Base-by-base conservation (phyloP, 2,113 vertebrate species). In the Dryoscopus gambensis region DNA sequence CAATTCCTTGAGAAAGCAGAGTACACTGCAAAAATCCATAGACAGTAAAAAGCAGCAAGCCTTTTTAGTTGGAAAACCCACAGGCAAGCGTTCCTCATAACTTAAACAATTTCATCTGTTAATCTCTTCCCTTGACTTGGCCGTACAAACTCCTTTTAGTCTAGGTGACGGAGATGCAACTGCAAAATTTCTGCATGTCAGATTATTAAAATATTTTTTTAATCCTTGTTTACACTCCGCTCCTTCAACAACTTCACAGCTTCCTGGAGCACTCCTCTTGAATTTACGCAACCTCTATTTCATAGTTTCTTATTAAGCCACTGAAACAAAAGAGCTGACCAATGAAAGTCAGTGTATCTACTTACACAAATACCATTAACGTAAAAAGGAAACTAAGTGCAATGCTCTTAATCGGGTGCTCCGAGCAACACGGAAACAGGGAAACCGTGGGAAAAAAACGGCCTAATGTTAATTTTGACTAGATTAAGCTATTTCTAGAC, bases 241-340 rank as follows among this genome's bases (percentile, higher is more conserved):
- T 85, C 44, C 67, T 75, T 69, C n/a, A 88, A 77, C 60, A 37
- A 24, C 50, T 85, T 80, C 49, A 40, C 90, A 74, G 94, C 71
- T 91, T 97, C 86, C 85, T 88, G 57, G 84, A 87, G 40, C 83
- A 52, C 57, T 59, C 75, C 35, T 63, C 73, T 78, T 68, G 83
- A 65, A 71, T 27, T 97, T 93, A 70, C 31, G 44, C 74, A 94
- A 94, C 39, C n/a, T 53, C 75, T 82, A 60, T 94, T 97, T 95
- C 74, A 93, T 69, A 93, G 79, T 87, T 98, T 97, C 94, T 96
- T 96, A 96, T 97, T 84, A 91, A 95, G 76, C 92, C 57, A 60
- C 64, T 92, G 87, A 94, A 95, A 83, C 86, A 97, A 95, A 95
- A 59, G 79, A 67, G 49, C 6, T 42, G 69, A 22, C 90, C 70